A percentile compares a stretch with the other conserved stretches of the same genome.
phyloP scores from a whole-genome alignment of 1,140 invertebrate species.

The Hormaphis cornu region DNA sequence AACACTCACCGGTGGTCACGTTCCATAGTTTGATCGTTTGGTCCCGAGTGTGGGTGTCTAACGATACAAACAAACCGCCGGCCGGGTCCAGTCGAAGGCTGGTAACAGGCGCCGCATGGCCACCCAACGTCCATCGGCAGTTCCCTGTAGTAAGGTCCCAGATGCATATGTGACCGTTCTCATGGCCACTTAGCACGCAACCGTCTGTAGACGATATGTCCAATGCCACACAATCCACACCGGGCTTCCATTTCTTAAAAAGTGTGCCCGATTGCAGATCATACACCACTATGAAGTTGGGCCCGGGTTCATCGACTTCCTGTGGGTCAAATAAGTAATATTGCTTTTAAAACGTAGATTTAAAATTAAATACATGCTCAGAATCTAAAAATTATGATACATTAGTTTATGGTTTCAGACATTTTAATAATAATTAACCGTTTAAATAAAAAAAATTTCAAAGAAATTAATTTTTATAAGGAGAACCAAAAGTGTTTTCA shows the following conservation, averaged over 20 bases:
- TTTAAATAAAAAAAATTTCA: not conserved
- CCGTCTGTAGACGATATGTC: constrained; percentile 69
- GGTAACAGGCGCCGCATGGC: constrained; percentile 65
- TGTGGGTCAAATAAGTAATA: constrained; percentile 49
- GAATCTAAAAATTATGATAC: too few relatives aligned
- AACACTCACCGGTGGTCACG: constrained; percentile 54
- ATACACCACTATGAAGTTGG: constrained; percentile 83
- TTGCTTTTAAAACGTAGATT: too few relatives aligned
- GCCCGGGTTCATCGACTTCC: constrained; percentile 69
- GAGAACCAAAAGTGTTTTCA: too few relatives aligned
- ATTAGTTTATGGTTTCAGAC: too few relatives aligned
- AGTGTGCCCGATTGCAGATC: constrained; percentile 84
- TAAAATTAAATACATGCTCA: too few relatives aligned
- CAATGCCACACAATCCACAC: constrained; percentile 64
- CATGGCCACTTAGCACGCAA: constrained; percentile 72
- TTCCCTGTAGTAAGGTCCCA: constrained; percentile 78
- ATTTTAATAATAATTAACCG: not conserved
- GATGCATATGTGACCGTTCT: constrained; percentile 69
- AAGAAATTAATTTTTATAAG: too few relatives aligned
- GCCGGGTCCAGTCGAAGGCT: constrained; percentile 58
- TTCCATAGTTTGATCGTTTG: constrained; percentile 68
- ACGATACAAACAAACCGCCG: constrained; percentile 59
- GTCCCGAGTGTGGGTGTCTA: constrained; percentile 59
- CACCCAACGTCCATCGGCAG: constrained; percentile 59
- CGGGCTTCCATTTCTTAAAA: constrained; percentile 83